Conservation (phyloP, 2,113 vertebrate species). For the Saccopteryx leptura region DNA sequence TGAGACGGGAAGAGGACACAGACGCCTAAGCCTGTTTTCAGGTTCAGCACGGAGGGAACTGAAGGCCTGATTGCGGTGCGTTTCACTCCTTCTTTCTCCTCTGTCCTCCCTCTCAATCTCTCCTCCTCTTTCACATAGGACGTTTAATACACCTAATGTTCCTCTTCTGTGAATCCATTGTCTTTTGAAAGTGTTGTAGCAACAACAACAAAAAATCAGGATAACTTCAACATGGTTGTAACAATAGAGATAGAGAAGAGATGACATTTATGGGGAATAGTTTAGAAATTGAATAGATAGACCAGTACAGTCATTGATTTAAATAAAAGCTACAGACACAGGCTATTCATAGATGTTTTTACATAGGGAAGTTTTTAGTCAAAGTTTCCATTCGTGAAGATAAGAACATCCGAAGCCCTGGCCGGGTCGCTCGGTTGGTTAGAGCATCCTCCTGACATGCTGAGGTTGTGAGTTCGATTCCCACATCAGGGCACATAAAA, state of each 20-base stretch:
- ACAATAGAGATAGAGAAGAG: not conserved
- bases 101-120: not conserved
- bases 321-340: not conserved
- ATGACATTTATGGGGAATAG: not conserved
- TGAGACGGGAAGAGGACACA: not conserved
- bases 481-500: no score
- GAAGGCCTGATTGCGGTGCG: accelerated
- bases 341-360: not conserved
- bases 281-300: not conserved
- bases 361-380: not conserved
- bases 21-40: not conserved
- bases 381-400: not conserved
- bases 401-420: no score
- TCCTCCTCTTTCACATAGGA: not conserved
- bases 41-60: no score
- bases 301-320: not conserved
- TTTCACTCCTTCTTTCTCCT: not conserved
- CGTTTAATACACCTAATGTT: not conserved
- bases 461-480: no score
- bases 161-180: not conserved
- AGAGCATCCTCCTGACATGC: no score
- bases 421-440: no score
- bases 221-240: not conserved
- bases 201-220: not conserved
- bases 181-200: not conserved